Conservation (phyloP, 2,797 vertebrate genomes). For the Sebastes flavidus region DNA sequence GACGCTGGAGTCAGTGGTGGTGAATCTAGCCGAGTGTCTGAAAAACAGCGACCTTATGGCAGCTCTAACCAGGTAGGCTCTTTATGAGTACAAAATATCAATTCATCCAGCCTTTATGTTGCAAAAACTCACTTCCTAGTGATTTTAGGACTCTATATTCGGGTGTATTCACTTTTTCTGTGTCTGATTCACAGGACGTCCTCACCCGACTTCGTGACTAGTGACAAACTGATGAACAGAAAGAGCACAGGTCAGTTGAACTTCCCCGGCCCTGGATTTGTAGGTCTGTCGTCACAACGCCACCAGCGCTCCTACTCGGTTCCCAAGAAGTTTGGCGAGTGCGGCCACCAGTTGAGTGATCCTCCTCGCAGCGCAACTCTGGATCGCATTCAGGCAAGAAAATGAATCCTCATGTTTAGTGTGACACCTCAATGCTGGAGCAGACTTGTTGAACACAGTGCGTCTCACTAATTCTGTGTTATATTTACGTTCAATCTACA, state of each 20-base stretch:
- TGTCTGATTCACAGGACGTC: slow-evolving; percentile 85
- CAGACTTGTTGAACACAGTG: background rate
- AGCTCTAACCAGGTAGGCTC: slow-evolving; percentile 90
- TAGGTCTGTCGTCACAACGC: slow-evolving; percentile 88
- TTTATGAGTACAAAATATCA: background rate
- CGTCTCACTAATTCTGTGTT: background rate
- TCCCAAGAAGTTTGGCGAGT: slow-evolving; percentile 97
- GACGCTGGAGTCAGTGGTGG: slow-evolving; percentile 96
- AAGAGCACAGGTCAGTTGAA: slow-evolving; percentile 98
- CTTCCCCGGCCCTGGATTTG: slow-evolving; percentile 85
- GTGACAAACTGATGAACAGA: slow-evolving; percentile 91
- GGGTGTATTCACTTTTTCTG: background rate
- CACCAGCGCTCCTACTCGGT: slow-evolving; percentile 99
- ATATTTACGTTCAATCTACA: slow-evolving; percentile 15
- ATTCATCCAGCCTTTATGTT: background rate
- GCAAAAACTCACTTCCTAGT: background rate
- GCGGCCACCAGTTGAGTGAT: slow-evolving; percentile 85
- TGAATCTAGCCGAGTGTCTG: slow-evolving; percentile 96
- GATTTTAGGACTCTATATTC: background rate
- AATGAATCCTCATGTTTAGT: background rate
- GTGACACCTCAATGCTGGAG: background rate
- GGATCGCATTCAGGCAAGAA: slow-evolving; percentile 92
- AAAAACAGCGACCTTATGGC: slow-evolving; percentile 97
- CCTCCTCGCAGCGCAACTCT: slow-evolving; percentile 96
- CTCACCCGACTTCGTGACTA: slow-evolving; percentile 93